A percentile compares a stretch with the other conserved stretches of the same genome.
These are phyloP conservation scores for Brachionus rubens DNA, from an alignment of 1,140 invertebrate species.

Conservation along the genomic window DNA sequence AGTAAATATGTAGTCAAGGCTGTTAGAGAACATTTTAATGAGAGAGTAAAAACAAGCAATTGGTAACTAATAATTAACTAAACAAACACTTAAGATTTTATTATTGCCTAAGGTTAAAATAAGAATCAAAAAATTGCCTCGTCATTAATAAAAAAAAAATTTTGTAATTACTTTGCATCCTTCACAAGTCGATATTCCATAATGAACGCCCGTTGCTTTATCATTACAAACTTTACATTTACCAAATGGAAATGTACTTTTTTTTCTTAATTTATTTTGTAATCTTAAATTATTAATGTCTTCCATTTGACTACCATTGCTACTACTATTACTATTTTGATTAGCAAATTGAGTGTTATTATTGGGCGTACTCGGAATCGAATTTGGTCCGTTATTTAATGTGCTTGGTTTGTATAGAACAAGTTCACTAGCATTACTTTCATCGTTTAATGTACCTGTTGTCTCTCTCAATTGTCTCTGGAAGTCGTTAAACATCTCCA, in stretches of 20 bases:
- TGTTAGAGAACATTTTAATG: too few species aligned
- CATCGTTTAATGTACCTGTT: background rate
- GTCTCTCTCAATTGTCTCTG: background rate
- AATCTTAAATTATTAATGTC: background rate
- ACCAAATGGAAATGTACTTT: slow-evolving; percentile 45
- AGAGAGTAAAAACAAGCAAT: background rate
- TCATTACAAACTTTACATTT: slow-evolving; percentile 62
- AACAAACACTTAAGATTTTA: too few species aligned
- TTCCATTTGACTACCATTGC: background rate
- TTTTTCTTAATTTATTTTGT: slow-evolving; percentile 4
- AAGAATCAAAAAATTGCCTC: too few species aligned
- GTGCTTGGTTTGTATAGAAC: slow-evolving; percentile 8
- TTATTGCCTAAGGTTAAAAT: slow-evolving; percentile 51
- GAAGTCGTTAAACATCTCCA: slow-evolving; percentile 7
- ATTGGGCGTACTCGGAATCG: background rate
- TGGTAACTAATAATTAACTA: background rate
- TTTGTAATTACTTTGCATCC: slow-evolving; percentile 60
- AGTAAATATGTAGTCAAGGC: too few species aligned
- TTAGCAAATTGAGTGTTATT: background rate
- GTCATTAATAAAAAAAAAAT: slow-evolving; percentile 39
- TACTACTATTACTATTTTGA: slow-evolving; percentile 6
- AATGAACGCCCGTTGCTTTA: slow-evolving; percentile 62
- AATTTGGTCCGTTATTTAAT: background rate
- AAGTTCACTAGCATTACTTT: background rate
- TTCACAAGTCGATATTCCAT: slow-evolving; percentile 61